phyloP scores from a whole-genome alignment of 2,888 invertebrate species.

The Laothoe populi region DNA sequence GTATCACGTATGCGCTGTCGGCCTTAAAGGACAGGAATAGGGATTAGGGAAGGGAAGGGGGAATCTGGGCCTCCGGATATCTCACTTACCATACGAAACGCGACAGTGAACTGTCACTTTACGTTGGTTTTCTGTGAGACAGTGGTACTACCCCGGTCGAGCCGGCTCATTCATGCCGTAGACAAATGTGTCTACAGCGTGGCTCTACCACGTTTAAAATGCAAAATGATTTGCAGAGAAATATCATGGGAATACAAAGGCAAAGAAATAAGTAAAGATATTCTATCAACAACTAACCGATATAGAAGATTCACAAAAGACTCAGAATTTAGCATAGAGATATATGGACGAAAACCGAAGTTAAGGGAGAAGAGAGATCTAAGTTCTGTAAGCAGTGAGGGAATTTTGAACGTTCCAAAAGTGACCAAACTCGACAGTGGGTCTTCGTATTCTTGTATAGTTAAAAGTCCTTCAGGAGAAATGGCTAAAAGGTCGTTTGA shows the following conservation, averaged over 20 bases:
- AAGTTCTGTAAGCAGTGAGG: slow-evolving; percentile 65
- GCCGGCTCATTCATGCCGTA: too few species aligned
- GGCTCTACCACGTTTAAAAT: slow-evolving; percentile 12
- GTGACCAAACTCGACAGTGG: slow-evolving; percentile 88
- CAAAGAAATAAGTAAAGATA: slow-evolving; percentile 69
- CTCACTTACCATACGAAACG: too few species aligned
- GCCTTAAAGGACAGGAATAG: too few species aligned
- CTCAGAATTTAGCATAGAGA: slow-evolving; percentile 67
- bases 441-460: slow-evolving; percentile 91
- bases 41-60: too few species aligned
- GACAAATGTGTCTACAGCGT: too few species aligned
- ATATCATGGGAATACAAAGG: slow-evolving; percentile 81
- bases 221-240: slow-evolving; percentile 60
- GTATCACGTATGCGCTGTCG: too few species aligned
- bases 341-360: slow-evolving; percentile 78
- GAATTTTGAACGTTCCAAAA: slow-evolving; percentile 85
- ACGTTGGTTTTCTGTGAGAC: too few species aligned
- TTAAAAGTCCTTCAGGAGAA: slow-evolving; percentile 90
- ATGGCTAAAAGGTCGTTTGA: slow-evolving; percentile 90
- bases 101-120: too few species aligned
- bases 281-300: slow-evolving; percentile 53
- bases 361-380: slow-evolving; percentile 73
- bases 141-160: too few species aligned
- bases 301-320: slow-evolving; percentile 66
- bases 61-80: too few species aligned